phyloP scores from a whole-genome alignment of 1,140 invertebrate species.

The Eupristina koningsbergeri region DNA sequence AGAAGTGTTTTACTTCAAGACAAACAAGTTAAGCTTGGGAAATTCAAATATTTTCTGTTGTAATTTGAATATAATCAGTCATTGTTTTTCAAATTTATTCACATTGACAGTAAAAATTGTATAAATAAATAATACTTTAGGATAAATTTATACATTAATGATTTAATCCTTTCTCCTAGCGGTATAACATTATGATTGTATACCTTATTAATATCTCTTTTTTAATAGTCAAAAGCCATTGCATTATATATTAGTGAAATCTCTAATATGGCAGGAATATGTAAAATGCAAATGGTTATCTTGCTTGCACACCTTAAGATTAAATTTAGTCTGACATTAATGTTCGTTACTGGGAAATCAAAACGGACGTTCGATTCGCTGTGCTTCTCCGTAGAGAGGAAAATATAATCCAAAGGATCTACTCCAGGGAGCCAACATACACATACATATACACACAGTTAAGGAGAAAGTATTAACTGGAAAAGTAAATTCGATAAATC shows the following conservation, averaged over 20 bases:
- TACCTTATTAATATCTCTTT: neutral
- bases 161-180: no score
- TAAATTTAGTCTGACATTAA: slow-evolving; percentile 4
- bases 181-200: no score
- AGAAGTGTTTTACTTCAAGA: neutral
- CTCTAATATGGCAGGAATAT: neutral
- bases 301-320: neutral
- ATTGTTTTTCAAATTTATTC: neutral
- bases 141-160: neutral
- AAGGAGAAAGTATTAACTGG: neutral
- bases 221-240: neutral
- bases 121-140: neutral
- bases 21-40: neutral
- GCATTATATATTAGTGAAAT: neutral
- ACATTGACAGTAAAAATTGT: neutral
- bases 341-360: neutral
- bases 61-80: neutral
- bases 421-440: neutral
- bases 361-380: neutral
- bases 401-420: neutral
- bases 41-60: neutral
- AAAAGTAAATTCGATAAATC: neutral
- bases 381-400: neutral
- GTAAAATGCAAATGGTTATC: neutral
- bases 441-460: neutral